Conservation (phyloP, 2,113 vertebrate genomes). For the Cathartes aura region DNA sequence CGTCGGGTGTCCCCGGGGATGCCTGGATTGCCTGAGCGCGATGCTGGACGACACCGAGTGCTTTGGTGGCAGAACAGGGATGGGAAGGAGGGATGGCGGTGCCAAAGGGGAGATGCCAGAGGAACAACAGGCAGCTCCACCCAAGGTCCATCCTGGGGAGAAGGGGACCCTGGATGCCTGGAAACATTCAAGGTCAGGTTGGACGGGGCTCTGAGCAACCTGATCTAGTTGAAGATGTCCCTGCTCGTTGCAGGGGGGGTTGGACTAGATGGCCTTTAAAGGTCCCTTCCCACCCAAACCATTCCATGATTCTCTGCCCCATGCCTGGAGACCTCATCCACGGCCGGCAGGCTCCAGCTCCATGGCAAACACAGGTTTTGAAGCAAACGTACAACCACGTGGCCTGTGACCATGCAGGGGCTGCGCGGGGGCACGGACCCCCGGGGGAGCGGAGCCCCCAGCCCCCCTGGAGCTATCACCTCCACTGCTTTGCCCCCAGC, state of each 20-base stretch:
- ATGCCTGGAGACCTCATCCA: not conserved
- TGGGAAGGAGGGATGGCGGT: not conserved
- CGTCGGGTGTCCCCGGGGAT: fast-evolving
- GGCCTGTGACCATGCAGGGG: fast-evolving
- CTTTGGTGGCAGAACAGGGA: fast-evolving
- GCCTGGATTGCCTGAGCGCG: fast-evolving
- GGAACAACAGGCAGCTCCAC: not conserved
- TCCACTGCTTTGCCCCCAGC: not conserved
- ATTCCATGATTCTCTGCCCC: not conserved
- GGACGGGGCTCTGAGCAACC: not conserved
- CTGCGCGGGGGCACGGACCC: fast-evolving
- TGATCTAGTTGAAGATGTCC: fast-evolving
- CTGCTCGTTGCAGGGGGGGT: not conserved
- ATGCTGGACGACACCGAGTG: not conserved
- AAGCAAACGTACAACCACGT: fast-evolving
- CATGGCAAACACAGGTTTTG: not conserved
- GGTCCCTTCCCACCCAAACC: not conserved
- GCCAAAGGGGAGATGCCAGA: not conserved
- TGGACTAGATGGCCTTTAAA: not conserved
- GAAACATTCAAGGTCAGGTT: not conserved
- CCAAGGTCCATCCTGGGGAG: not conserved
- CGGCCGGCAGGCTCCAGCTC: not conserved
- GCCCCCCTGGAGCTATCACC: not conserved
- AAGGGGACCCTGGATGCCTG: not conserved
- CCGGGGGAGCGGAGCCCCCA: fast-evolving